phyloP scores from a whole-genome alignment of 1,140 invertebrate genomes.

The Sarcophaga peregrina region DNA sequence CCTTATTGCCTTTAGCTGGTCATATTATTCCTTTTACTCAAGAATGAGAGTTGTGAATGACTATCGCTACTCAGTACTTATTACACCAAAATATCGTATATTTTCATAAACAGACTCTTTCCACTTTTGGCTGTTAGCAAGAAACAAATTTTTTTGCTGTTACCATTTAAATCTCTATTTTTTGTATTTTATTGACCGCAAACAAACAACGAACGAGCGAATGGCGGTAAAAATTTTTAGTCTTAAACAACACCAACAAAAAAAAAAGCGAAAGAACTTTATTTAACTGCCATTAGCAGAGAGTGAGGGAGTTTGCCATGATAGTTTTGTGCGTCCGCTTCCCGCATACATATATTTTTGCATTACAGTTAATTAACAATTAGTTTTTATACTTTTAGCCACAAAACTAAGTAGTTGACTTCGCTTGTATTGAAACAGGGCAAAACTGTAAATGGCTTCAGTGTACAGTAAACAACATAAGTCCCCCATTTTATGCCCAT shows the following conservation, averaged over 20 bases:
- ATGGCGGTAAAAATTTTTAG: no score
- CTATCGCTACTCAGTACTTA: no score
- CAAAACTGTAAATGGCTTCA: neutral
- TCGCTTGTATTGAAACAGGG: neutral
- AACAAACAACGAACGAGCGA: neutral
- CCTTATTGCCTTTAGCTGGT: no score
- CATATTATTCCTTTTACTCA: no score
- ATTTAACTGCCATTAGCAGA: slow-evolving; percentile 35
- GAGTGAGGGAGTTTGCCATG: neutral
- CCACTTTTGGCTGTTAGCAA: no score
- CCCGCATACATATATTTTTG: neutral
- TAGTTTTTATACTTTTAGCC: neutral
- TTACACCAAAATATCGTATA: no score
- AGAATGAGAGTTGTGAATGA: no score
- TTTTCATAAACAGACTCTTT: no score
- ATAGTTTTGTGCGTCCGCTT: neutral
- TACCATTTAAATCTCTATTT: no score
- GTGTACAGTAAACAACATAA: no score
- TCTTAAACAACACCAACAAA: neutral
- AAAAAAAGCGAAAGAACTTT: neutral
- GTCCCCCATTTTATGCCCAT: no score
- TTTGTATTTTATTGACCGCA: slow-evolving; percentile 33
- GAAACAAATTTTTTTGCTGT: no score
- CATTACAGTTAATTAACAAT: slow-evolving; percentile 11
- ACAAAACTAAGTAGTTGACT: slow-evolving; percentile 21